Evolutionary conservation across 2,797 vertebrate genomes (phyloP), one percentile per base, ranked within the genome.

Genomic region (Pogoniulus pusillus): DNA sequence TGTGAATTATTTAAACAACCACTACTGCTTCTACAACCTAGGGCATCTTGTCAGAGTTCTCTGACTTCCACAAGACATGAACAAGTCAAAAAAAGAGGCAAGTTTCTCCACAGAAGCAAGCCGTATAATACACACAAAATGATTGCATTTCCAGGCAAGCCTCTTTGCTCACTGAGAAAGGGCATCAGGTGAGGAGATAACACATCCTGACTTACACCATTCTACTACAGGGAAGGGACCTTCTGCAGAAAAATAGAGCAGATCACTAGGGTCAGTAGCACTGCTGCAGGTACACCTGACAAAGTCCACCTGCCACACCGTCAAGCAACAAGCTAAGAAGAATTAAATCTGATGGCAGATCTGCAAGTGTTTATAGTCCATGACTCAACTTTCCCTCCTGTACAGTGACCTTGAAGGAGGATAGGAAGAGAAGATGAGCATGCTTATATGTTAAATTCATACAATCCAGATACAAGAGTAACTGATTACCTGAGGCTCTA

Each of bases 341-440:
- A 93, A 92, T 83, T 73, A 89, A 73, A 91, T 78, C 87, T 78
- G 73, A 91, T 53, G 89, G 76, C 82, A 94, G 66, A 82, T 63
- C 76, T 87, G 63, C 85, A 89, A 89, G 74, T 32, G 60, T 87
- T 94, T 94, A 95, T 91, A 94, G 91, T 57, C 92, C 66, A 87
- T 93, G 92, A 94, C 87, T 94, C 91, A 94, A 94, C 85, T 83
- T 91, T 85, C 66, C 73, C 84, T 92, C 91, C 87, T 83, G 55
- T 93, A 93, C 57, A 81, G 30, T 60, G 80, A 94, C 91, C 89
- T 91, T 93, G 94, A 83, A 8, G 3, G 80, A 91, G 37, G 63
- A 83, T 73, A 76, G 71, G 79, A 83, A 94, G 94, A 83, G 65
- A 66, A 92, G 80, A 84, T 0, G 2, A 80, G 66, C 82, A 85